phyloP scores from a whole-genome alignment of 2,113 vertebrate species.

The Equus przewalskii region DNA sequence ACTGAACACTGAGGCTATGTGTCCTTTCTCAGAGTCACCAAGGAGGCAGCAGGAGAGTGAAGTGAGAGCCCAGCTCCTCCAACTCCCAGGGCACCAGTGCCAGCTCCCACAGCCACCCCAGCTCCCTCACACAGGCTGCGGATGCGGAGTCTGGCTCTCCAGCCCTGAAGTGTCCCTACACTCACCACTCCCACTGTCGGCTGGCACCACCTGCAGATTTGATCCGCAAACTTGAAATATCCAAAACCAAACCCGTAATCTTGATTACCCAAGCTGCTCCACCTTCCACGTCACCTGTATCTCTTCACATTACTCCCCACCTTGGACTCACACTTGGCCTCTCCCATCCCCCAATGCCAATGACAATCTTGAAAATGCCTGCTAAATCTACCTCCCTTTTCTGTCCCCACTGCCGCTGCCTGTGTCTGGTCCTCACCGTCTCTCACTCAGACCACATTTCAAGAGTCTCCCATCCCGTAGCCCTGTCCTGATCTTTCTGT shows the following conservation, averaged over 20 bases:
- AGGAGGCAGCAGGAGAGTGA: not conserved
- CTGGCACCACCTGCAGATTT: not conserved
- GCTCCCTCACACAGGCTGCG: not conserved
- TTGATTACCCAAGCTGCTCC: not conserved
- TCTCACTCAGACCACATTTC: not conserved
- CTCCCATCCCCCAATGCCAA: not conserved
- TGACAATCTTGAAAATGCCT: not conserved
- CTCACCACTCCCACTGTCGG: rapidly evolving
- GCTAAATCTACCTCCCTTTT: not conserved
- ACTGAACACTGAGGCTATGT: not conserved
- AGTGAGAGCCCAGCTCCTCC: not conserved
- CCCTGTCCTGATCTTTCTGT: not conserved
- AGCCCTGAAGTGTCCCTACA: rapidly evolving
- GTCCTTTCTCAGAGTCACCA: not conserved
- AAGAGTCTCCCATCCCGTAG: not conserved
- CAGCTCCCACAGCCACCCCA: not conserved
- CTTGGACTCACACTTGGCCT: not conserved
- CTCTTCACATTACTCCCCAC: not conserved
- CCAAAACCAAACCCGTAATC: not conserved
- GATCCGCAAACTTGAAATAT: not conserved
- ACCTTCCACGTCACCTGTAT: not conserved
- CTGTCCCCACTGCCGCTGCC: too few relatives aligned
- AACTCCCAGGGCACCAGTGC: not conserved
- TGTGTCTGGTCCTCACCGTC: not conserved
- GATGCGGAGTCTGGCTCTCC: not conserved